These are phyloP conservation scores for Drosophila fungiperda DNA, from an alignment of 2,888 invertebrate genomes.

Conservation along the genomic window DNA sequence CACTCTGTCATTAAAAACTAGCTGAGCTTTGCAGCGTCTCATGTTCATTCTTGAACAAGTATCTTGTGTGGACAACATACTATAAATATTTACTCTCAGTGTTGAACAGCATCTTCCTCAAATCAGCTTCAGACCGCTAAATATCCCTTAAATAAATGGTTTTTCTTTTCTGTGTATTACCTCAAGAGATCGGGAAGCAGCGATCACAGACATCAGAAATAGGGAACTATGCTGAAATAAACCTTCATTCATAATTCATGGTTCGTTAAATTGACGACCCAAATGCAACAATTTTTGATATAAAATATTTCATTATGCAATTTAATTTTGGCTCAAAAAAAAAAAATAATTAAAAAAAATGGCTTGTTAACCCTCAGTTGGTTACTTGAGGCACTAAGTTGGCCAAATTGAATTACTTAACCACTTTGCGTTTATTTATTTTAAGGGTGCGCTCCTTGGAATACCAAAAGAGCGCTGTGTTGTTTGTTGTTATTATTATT, in stretches of 20 bases:
- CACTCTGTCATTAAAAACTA: too few species aligned
- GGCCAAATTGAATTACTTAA: constrained; percentile 62
- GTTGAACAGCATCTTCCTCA: too few species aligned
- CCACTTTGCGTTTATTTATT: constrained; percentile 54
- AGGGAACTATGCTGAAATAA: background rate
- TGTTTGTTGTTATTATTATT: constrained; percentile 7
- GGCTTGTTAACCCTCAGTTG: constrained; percentile 43
- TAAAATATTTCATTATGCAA: constrained; percentile 40
- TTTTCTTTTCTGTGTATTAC: too few species aligned
- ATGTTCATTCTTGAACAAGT: too few species aligned
- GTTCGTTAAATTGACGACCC: constrained; percentile 5
- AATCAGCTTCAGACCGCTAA: too few species aligned
- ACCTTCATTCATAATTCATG: background rate
- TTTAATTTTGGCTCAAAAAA: constrained; percentile 24
- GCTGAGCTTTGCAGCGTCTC: too few species aligned
- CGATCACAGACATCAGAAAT: background rate
- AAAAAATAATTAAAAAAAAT: constrained; percentile 13
- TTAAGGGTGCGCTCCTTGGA: constrained; percentile 38
- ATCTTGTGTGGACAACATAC: too few species aligned
- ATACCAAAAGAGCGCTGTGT: background rate
- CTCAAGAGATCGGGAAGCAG: background rate
- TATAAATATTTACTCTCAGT: too few species aligned
- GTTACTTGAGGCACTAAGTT: constrained; percentile 49
- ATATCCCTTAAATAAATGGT: too few species aligned
- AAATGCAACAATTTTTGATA: constrained; percentile 19